Evolutionary conservation across 2,888 invertebrate genomes (phyloP).

Genomic region (Unio delphinus): DNA sequence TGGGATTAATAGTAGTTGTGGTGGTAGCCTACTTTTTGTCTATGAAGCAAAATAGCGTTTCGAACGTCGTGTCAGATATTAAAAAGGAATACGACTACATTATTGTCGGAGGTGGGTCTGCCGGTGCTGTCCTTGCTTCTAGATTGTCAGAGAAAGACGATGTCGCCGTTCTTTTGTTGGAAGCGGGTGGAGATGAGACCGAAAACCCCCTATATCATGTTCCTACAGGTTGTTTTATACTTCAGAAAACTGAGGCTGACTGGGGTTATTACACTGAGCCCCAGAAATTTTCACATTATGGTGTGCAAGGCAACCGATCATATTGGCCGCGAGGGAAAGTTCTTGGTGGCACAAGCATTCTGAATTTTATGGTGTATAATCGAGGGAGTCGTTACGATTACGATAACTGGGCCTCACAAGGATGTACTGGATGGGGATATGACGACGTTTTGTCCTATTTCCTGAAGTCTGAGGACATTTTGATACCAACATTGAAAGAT

Average conservation of each 20-base stretch:
- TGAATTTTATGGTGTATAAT: constrained; percentile 93
- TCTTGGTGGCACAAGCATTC: constrained; percentile 87
- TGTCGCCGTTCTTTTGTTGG: constrained; percentile 63
- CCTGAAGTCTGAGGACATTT: constrained; percentile 74
- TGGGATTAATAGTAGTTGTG: too few relatives aligned
- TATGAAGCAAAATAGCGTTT: background rate
- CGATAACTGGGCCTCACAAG: constrained; percentile 88
- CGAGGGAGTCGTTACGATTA: constrained; percentile 88
- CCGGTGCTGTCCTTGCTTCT: constrained; percentile 72
- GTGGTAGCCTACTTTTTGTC: too few relatives aligned
- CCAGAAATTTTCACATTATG: constrained; percentile 53
- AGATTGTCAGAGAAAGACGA: constrained; percentile 68
- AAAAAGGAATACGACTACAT: constrained; percentile 7
- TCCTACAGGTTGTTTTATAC: constrained; percentile 71
- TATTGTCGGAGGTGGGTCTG: constrained; percentile 72
- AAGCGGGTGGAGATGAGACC: constrained; percentile 72
- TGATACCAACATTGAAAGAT: constrained; percentile 32
- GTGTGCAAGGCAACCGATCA: constrained; percentile 76
- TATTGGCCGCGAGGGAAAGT: constrained; percentile 94
- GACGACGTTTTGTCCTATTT: constrained; percentile 79
- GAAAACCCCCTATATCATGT: constrained; percentile 68
- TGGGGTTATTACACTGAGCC: constrained; percentile 71
- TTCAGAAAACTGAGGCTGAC: constrained; percentile 55
- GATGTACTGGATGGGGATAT: constrained; percentile 92
- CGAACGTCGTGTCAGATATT: background rate